Evolutionary conservation across 2,888 invertebrate species (phyloP).

Genomic region (Salticus scenicus): DNA sequence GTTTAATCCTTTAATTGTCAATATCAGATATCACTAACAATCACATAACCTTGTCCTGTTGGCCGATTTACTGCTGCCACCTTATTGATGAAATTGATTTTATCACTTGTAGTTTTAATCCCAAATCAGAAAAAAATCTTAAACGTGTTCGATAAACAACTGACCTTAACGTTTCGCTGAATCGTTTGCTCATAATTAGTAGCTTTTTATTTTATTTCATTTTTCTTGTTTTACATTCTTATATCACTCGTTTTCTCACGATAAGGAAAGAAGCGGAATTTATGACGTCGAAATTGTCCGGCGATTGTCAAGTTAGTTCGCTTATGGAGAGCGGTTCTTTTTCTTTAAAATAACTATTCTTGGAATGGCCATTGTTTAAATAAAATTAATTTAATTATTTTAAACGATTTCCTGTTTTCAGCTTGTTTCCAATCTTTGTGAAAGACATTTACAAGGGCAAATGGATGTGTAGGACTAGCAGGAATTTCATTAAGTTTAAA

Average conservation of each 20-base stretch:
- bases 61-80: constrained; percentile 2
- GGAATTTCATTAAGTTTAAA: too few relatives aligned
- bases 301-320: neutral
- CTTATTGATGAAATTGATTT: neutral
- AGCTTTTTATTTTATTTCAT: neutral
- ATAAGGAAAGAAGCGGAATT: neutral
- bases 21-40: neutral
- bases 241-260: neutral
- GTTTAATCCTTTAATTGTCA: constrained; percentile 7
- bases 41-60: constrained; percentile 8
- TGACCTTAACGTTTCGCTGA: constrained; percentile 12
- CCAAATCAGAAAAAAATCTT: neutral
- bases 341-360: neutral
- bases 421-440: too few relatives aligned
- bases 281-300: neutral
- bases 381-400: neutral
- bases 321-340: neutral
- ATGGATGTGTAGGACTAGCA: too few relatives aligned
- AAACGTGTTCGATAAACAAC: neutral
- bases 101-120: neutral
- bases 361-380: neutral
- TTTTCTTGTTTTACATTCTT: constrained; percentile 15
- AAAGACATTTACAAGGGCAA: too few relatives aligned
- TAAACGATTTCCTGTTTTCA: neutral
- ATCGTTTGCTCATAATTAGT: constrained; percentile 11